Evolutionary conservation across 2,888 invertebrate genomes (phyloP).

Genomic region (Alloscopus bannaensis): DNA sequence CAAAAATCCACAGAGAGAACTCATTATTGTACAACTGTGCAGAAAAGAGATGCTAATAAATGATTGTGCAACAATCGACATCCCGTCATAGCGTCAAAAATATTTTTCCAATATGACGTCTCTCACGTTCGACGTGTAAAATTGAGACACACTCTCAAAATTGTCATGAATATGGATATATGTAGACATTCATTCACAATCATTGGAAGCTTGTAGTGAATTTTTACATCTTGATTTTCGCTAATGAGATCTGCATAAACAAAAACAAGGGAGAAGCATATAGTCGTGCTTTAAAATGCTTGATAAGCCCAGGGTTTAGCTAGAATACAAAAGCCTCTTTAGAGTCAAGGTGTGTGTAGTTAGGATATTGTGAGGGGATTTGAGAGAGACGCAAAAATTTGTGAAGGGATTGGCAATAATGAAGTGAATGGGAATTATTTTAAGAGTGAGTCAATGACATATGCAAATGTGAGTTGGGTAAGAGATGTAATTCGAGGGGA

Average conservation of each 20-base stretch:
- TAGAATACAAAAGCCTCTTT: background rate
- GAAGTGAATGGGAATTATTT: constrained; percentile 45
- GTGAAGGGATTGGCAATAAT: constrained; percentile 15
- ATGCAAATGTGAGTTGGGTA: background rate
- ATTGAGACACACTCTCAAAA: too few species aligned
- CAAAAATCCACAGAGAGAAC: too few species aligned
- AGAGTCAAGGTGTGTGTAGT: constrained; percentile 22
- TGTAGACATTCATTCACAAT: background rate
- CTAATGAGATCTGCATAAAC: constrained; percentile 52
- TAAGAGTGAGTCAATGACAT: constrained; percentile 46
- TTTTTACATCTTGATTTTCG: constrained; percentile 39
- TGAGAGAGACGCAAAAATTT: too few species aligned
- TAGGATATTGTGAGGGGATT: too few species aligned
- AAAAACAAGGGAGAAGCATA: constrained; percentile 11
- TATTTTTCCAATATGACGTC: too few species aligned
- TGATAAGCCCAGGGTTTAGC: background rate
- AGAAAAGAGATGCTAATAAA: too few species aligned
- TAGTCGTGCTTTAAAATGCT: constrained; percentile 13
- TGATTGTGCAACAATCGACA: too few species aligned
- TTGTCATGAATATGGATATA: constrained; percentile 4
- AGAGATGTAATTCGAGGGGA: too few species aligned
- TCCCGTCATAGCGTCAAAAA: too few species aligned
- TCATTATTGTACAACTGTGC: too few species aligned
- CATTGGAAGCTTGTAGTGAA: background rate
- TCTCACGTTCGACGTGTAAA: too few species aligned